Evolutionary conservation across 2,888 invertebrate genomes (phyloP).

Genomic region (Caradrina clavipalpis): DNA sequence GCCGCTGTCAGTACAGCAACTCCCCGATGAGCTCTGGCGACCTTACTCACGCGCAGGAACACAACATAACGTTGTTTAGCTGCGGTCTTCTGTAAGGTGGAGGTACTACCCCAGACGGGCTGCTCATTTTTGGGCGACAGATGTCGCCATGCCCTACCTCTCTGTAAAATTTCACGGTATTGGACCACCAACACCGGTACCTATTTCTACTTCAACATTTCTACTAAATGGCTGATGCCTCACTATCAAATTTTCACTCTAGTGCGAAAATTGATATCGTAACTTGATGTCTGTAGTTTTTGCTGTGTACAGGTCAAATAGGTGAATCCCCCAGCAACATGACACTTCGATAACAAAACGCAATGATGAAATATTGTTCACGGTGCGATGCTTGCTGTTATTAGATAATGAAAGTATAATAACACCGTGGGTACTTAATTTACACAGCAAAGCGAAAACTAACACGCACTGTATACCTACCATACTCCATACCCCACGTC

Average conservation of each 20-base stretch:
- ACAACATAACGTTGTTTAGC: too few relatives aligned
- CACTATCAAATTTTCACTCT: constrained; percentile 17
- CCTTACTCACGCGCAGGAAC: too few relatives aligned
- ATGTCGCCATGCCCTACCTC: too few relatives aligned
- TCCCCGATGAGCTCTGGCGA: too few relatives aligned
- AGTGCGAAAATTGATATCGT: constrained; percentile 37
- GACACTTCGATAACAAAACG: constrained; percentile 35
- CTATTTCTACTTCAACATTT: background rate
- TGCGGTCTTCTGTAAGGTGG: too few relatives aligned
- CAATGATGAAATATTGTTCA: constrained; percentile 21
- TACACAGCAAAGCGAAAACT: background rate
- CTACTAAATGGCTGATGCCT: constrained; percentile 6
- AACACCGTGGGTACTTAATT: background rate
- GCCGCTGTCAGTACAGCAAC: too few relatives aligned
- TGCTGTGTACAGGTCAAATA: constrained; percentile 22
- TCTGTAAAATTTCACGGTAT: background rate
- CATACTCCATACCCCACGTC: background rate
- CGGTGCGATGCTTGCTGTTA: background rate
- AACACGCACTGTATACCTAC: background rate
- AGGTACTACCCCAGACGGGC: too few relatives aligned
- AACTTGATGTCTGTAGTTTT: constrained; percentile 12
- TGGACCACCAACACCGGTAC: constrained; percentile 21
- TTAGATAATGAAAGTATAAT: constrained; percentile 7
- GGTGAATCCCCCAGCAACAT: constrained; percentile 50
- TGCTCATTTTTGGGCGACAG: too few relatives aligned